Evolutionary conservation across 2,888 invertebrate genomes (phyloP).

Genomic region (Papilio gigon): DNA sequence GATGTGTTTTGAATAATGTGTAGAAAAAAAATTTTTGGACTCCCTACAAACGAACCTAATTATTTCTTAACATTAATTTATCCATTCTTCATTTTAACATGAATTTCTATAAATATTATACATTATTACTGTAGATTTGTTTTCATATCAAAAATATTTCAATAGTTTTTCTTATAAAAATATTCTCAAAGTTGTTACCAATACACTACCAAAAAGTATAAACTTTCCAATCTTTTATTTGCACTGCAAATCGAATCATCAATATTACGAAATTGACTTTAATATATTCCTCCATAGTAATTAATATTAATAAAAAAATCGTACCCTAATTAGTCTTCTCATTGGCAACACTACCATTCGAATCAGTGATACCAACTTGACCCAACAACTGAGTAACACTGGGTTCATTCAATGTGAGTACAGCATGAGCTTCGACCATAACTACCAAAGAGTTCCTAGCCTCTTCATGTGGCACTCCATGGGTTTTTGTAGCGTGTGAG

Average conservation of each 20-base stretch:
- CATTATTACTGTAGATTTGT: constrained; percentile 15
- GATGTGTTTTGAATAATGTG: too few relatives aligned
- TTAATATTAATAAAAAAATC: constrained; percentile 32
- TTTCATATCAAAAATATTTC: constrained; percentile 14
- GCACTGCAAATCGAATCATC: background rate
- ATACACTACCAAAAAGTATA: background rate
- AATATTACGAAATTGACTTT: constrained; percentile 1
- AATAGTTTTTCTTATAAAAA: constrained; percentile 5
- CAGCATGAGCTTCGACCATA: constrained; percentile 84
- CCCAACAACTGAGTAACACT: constrained; percentile 74
- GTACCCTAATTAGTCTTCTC: constrained; percentile 55
- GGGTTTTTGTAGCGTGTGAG: constrained; percentile 81
- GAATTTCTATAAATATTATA: constrained; percentile 12
- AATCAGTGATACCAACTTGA: constrained; percentile 65
- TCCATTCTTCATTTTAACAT: background rate
- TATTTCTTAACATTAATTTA: background rate
- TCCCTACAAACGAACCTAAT: background rate
- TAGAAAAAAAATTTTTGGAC: background rate
- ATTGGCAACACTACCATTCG: constrained; percentile 47
- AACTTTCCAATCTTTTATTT: background rate
- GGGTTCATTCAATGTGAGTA: constrained; percentile 77
- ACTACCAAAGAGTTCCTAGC: constrained; percentile 84
- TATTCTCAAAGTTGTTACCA: background rate
- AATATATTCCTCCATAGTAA: background rate
- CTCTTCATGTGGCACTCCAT: constrained; percentile 82